These are phyloP conservation scores for Mico argentatus DNA, from an alignment of 2,797 vertebrate genomes.

Conservation along the genomic window DNA sequence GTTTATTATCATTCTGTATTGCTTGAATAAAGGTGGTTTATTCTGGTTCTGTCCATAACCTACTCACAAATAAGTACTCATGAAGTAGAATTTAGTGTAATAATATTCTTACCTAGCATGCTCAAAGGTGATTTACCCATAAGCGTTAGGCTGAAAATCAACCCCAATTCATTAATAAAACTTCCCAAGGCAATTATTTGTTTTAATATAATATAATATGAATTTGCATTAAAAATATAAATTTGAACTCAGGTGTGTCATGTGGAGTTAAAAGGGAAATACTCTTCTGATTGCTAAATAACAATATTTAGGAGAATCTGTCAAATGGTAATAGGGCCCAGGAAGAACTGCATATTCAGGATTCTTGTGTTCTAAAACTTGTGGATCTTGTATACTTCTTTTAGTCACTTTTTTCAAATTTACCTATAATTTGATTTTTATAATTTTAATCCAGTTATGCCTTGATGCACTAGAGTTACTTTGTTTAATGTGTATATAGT, in stretches of 20 bases:
- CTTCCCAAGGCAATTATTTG: background rate
- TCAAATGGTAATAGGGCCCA: background rate
- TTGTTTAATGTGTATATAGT: background rate
- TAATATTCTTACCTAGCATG: background rate
- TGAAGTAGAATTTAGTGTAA: background rate
- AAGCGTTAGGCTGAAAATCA: background rate
- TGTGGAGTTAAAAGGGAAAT: background rate
- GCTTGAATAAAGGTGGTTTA: background rate
- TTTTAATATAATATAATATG: background rate
- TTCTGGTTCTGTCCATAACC: background rate
- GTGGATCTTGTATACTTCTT: background rate
- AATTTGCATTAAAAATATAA: slow-evolving; percentile 11
- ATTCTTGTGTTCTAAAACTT: background rate
- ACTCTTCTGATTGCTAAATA: background rate
- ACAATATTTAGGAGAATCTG: background rate
- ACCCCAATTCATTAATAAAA: background rate
- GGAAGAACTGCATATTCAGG: background rate
- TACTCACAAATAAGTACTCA: background rate
- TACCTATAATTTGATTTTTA: background rate
- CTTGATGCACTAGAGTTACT: background rate
- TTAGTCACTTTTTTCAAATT: background rate
- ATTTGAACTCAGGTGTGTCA: background rate
- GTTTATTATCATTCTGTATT: background rate
- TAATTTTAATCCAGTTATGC: background rate
- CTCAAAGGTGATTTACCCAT: background rate